These are phyloP conservation scores for Lobophora halterata DNA, from an alignment of 2,888 invertebrate genomes.

Conservation along the genomic window DNA sequence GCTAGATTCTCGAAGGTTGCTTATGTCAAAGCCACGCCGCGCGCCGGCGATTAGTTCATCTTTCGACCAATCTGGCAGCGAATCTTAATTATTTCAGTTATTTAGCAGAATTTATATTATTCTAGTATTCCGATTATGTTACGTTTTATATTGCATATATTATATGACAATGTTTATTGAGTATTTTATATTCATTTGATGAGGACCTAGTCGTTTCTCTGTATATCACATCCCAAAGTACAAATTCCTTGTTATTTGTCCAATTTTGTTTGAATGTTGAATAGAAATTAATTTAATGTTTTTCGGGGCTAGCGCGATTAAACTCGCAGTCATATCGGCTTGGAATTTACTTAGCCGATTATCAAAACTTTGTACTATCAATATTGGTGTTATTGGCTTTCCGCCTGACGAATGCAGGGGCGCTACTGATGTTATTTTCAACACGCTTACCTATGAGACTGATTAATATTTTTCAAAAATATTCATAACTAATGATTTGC, in stretches of 20 bases:
- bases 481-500: too few relatives aligned
- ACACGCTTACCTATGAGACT: background rate
- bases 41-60: too few relatives aligned
- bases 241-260: slow-evolving; percentile 82
- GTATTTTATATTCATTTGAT: slow-evolving; percentile 80
- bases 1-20: too few relatives aligned
- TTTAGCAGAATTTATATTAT: slow-evolving; percentile 79
- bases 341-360: slow-evolving; percentile 33
- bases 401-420: slow-evolving; percentile 14
- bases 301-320: slow-evolving; percentile 36
- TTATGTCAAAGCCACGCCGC: too few relatives aligned
- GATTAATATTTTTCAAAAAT: too few relatives aligned
- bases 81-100: slow-evolving; percentile 75
- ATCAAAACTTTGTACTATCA: slow-evolving; percentile 30
- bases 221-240: slow-evolving; percentile 82
- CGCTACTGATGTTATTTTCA: slow-evolving; percentile 3
- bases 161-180: slow-evolving; percentile 79
- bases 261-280: slow-evolving; percentile 80
- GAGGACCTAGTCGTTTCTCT: slow-evolving; percentile 81
- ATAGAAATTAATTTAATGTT: slow-evolving; percentile 76
- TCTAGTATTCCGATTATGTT: slow-evolving; percentile 80
- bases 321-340: slow-evolving; percentile 35
- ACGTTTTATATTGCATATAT: slow-evolving; percentile 81
- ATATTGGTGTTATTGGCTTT: slow-evolving; percentile 24
- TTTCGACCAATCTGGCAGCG: slow-evolving; percentile 55